phyloP scores from a whole-genome alignment of 2,113 vertebrate genomes.

The Himantopus leucocephalus region DNA sequence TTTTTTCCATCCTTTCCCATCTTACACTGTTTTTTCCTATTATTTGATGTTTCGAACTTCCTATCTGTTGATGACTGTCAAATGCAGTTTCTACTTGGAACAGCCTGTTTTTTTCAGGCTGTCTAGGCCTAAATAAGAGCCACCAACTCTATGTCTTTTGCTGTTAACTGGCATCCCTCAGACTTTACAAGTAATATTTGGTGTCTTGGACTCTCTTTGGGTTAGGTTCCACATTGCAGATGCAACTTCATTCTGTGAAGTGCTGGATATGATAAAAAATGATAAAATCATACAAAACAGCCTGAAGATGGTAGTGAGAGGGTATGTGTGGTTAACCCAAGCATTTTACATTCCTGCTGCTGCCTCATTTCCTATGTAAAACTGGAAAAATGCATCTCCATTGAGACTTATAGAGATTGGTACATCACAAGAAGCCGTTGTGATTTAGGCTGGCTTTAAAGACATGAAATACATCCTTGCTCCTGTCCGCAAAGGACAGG shows the following conservation, averaged over 20 bases:
- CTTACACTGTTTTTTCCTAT: not conserved
- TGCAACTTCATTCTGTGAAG: not conserved
- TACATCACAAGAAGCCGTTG: not conserved
- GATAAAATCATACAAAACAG: not conserved
- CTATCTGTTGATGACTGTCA: not conserved
- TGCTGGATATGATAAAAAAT: not conserved
- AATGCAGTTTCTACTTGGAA: not conserved
- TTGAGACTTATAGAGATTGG: not conserved
- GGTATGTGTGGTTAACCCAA: not conserved
- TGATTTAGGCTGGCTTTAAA: not conserved
- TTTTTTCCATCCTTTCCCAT: not conserved
- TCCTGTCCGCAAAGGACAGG: not conserved
- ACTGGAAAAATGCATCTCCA: not conserved
- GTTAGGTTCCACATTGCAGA: not conserved
- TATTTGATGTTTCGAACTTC: not conserved
- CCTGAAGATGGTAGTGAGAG: not conserved
- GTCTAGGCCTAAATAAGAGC: not conserved
- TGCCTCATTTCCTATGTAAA: not conserved
- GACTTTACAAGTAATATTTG: not conserved
- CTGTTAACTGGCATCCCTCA: not conserved
- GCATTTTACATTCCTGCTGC: not conserved
- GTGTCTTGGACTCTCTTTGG: not conserved
- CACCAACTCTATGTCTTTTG: not conserved
- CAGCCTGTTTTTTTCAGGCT: not conserved
- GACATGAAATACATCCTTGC: not conserved